These are phyloP conservation scores for Ecdyonurus torrentis DNA, from an alignment of 2,888 invertebrate species.

Conservation along the genomic window DNA sequence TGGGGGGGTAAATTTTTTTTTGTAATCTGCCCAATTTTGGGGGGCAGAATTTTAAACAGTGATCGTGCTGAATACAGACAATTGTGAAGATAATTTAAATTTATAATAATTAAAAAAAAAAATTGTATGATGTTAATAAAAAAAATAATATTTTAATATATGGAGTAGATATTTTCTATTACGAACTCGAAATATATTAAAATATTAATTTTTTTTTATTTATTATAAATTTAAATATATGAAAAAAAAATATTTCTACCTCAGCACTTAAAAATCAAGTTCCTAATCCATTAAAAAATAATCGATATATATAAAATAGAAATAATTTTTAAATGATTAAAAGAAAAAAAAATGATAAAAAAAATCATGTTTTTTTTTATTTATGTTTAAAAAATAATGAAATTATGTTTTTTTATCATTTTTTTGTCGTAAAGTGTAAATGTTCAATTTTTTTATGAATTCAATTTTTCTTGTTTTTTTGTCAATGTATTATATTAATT, in stretches of 20 bases:
- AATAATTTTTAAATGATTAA: conserved; percentile 7
- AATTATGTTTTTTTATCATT: background rate
- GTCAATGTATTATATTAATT: background rate
- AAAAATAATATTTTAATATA: background rate
- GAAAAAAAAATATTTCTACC: conserved; percentile 8
- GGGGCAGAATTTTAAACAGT: background rate
- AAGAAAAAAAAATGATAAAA: background rate
- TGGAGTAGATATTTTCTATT: background rate
- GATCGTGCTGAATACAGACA: conserved; percentile 4
- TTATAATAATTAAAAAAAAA: background rate
- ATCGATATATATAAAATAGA: conserved; percentile 9
- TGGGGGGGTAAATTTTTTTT: background rate
- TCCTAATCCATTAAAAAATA: conserved; percentile 11
- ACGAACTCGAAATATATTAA: background rate
- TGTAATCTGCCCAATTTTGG: background rate
- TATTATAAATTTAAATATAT: background rate
- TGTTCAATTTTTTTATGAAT: background rate
- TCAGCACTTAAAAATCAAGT: conserved; percentile 11
- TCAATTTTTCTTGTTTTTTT: background rate
- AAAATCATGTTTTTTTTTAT: conserved; percentile 4
- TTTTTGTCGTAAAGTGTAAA: background rate
- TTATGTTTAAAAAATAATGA: background rate
- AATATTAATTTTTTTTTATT: background rate
- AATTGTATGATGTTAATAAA: background rate
- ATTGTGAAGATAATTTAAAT: background rate